phyloP scores from a whole-genome alignment of 2,797 vertebrate species.

The Tinamus major region DNA sequence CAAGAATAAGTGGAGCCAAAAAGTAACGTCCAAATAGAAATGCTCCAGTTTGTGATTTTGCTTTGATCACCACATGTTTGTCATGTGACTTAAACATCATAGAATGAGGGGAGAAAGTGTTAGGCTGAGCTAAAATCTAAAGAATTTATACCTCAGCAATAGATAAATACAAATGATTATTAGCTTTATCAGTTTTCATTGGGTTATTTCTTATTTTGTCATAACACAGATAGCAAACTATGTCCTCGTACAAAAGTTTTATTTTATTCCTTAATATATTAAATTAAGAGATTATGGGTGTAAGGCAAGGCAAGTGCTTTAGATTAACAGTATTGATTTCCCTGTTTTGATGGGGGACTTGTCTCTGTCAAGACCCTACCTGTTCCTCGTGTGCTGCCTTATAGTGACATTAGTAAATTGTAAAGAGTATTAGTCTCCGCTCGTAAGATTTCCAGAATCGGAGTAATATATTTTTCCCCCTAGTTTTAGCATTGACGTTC shows the following conservation, averaged over 20 bases:
- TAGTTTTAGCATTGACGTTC: background rate
- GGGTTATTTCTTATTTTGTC: background rate
- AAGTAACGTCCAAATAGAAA: constrained; percentile 48
- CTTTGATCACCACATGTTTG: constrained; percentile 63
- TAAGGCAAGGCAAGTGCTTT: background rate
- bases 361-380: background rate
- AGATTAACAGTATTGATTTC: background rate
- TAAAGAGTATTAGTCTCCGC: background rate
- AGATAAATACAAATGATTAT: background rate
- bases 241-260: background rate
- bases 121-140: background rate
- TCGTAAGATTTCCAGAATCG: background rate
- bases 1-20: constrained; percentile 48
- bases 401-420: background rate
- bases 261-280: background rate
- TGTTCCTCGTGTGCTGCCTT: background rate
- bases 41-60: constrained; percentile 47
- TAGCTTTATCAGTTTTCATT: background rate
- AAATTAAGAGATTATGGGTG: background rate
- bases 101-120: background rate
- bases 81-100: background rate
- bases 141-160: background rate
- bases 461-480: background rate
- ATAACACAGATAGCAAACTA: background rate
- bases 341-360: background rate